phyloP scores from a whole-genome alignment of 2,888 invertebrate genomes.

The Lepetodrilus schrolli region DNA sequence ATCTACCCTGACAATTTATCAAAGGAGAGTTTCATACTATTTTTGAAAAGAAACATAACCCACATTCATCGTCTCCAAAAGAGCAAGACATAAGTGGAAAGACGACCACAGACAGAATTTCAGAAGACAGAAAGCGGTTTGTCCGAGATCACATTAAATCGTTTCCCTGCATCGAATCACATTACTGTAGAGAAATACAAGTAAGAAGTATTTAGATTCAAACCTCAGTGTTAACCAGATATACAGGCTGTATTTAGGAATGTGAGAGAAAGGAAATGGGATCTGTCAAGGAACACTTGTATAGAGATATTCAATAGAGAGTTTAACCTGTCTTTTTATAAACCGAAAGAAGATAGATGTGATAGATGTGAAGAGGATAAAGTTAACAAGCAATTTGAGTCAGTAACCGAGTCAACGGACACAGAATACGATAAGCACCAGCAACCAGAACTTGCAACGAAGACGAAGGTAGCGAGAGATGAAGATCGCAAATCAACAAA shows the following conservation, averaged over 20 bases:
- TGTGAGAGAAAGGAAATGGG: not conserved
- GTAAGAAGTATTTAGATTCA: not conserved
- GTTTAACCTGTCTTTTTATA: not conserved
- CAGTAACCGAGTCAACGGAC: not conserved
- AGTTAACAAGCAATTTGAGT: not conserved
- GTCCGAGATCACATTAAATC: constrained; percentile 8
- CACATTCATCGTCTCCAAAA: too few species aligned
- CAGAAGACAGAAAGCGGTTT: not conserved
- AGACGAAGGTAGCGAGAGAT: not conserved
- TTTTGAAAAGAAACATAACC: too few species aligned
- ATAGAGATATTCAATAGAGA: not conserved
- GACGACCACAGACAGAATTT: not conserved
- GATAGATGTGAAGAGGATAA: constrained; percentile 1
- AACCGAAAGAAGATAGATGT: constrained; percentile 18
- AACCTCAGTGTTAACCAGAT: not conserved
- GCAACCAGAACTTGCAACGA: not conserved
- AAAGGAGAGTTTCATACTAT: too few species aligned
- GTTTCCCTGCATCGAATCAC: constrained; percentile 4
- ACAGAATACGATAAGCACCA: not conserved
- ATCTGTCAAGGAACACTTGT: not conserved
- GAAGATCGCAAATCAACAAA: not conserved
- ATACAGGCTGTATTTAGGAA: constrained; percentile 6
- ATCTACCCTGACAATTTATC: too few species aligned
- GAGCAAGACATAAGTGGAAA: not conserved
- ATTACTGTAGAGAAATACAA: constrained; percentile 5